phyloP scores from a whole-genome alignment of 2,888 invertebrate genomes.

The Leptopilina syphax region DNA sequence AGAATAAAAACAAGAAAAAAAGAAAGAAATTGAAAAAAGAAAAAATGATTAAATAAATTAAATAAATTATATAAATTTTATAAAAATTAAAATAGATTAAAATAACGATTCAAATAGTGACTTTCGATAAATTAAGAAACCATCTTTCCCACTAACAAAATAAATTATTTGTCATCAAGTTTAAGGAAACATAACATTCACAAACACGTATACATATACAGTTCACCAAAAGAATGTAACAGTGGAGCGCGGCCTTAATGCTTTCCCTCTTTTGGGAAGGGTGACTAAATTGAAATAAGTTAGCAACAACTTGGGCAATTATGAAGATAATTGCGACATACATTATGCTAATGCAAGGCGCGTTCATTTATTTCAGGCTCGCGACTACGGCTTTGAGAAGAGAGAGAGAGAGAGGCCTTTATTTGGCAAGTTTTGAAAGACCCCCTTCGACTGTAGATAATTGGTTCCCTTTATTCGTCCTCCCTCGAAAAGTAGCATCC shows the following conservation, averaged over 20 bases:
- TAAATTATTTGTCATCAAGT: constrained; percentile 1
- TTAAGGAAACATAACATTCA: neutral
- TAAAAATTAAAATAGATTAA: no score
- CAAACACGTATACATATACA: neutral
- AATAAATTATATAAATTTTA: no score
- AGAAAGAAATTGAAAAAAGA: no score
- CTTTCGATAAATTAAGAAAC: no score
- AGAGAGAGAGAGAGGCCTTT: constrained; percentile 55
- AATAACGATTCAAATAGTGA: no score
- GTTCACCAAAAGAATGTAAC: neutral
- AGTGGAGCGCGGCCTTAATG: neutral
- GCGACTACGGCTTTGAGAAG: constrained; percentile 48
- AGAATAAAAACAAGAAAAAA: no score
- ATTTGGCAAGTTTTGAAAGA: constrained; percentile 65
- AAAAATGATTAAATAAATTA: no score
- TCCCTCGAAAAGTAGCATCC: constrained; percentile 6
- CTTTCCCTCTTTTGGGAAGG: constrained; percentile 44
- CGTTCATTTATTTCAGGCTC: constrained; percentile 66
- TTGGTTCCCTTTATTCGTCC: constrained; percentile 50
- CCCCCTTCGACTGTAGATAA: constrained; percentile 58
- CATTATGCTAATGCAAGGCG: constrained; percentile 71
- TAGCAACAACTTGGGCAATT: constrained; percentile 73
- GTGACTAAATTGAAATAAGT: constrained; percentile 67
- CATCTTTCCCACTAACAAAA: no score
- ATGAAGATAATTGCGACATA: constrained; percentile 73